Evolutionary conservation across 2,888 invertebrate species (phyloP), one percentile per base, ranked within the genome.

Genomic region (Oegoconia quadripuncta): DNA sequence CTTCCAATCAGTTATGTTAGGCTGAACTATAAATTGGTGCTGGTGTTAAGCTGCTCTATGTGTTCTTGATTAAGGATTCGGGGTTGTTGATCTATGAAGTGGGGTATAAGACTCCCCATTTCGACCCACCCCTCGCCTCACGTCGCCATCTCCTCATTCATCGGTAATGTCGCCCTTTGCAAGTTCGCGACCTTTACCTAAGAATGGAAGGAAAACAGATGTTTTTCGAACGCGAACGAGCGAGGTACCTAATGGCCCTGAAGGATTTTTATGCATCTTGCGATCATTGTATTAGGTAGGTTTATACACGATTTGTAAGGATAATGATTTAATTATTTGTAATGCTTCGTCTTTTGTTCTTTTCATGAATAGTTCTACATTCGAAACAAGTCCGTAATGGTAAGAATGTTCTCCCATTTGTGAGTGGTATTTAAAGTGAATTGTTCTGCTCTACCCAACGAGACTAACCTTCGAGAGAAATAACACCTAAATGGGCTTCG

Each of bases 1-100:
- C n/a, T n/a, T 22, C 22, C 7, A 22, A 22, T 22, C 22, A 9
- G 22, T 3, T 4, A 22, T 2, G 22, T 22, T 9, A n/a, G n/a
- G n/a, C n/a, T n/a, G n/a, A n/a, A n/a, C n/a, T n/a, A n/a, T n/a
- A n/a, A n/a, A n/a, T n/a, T n/a, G n/a, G n/a, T n/a, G n/a, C n/a
- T n/a, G n/a, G n/a, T n/a, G n/a, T n/a, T 22, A 22, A 22, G 9
- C 7, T 22, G 22, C 9, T 7, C 22, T 25, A 5, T 29, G 15
- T 11, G 30, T 22, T 68, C 79, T 77, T 75, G 72, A 79, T 79
- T 72, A 76, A 70, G 69, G 60, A 73, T 77, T 76, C 59, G 69
- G 76, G 81, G 78, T 80, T 81, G 82, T 81, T 81, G 82, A 74
- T 81, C 82, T 70, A 68, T 54, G 60, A 63, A 70, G 73, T 63